Conservation (phyloP, 2,113 vertebrate genomes). For the Excalfactoria chinensis region DNA sequence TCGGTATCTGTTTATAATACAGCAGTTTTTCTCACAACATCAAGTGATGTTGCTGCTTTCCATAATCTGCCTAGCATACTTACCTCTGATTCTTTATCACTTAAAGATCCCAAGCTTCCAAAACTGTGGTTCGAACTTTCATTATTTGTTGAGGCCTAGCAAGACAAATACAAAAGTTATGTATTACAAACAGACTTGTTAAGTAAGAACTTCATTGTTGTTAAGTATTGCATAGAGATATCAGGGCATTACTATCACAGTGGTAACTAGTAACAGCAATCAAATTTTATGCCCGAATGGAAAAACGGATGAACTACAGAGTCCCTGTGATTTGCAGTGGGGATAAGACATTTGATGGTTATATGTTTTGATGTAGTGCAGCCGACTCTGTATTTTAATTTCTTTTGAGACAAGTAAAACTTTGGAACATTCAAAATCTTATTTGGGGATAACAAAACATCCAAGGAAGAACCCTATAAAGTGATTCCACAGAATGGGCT, state of each 20-base stretch:
- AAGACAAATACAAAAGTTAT: constrained; percentile 41
- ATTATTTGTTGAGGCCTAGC: constrained; percentile 96
- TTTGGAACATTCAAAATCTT: not conserved
- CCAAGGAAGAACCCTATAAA: not conserved
- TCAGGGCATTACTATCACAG: not conserved
- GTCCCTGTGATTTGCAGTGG: not conserved
- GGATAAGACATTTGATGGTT: not conserved
- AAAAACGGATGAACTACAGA: not conserved
- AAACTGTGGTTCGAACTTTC: constrained; percentile 99
- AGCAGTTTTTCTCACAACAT: not conserved
- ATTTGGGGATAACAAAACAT: not conserved
- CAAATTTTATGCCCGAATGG: not conserved
- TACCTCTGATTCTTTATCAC: constrained; percentile 99
- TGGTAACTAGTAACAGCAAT: not conserved
- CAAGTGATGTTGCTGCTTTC: not conserved
- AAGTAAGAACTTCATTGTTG: no score
- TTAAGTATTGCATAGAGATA: not conserved
- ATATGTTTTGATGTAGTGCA: not conserved
- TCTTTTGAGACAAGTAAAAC: not conserved
- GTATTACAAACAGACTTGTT: not conserved
- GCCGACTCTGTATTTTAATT: not conserved
- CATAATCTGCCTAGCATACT: not conserved
- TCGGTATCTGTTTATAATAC: not conserved
- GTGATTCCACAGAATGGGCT: not conserved
- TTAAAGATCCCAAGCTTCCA: constrained; percentile 97